Base-by-base conservation (phyloP, 1,140 invertebrate genomes). In the Zaprionus nigranus region DNA sequence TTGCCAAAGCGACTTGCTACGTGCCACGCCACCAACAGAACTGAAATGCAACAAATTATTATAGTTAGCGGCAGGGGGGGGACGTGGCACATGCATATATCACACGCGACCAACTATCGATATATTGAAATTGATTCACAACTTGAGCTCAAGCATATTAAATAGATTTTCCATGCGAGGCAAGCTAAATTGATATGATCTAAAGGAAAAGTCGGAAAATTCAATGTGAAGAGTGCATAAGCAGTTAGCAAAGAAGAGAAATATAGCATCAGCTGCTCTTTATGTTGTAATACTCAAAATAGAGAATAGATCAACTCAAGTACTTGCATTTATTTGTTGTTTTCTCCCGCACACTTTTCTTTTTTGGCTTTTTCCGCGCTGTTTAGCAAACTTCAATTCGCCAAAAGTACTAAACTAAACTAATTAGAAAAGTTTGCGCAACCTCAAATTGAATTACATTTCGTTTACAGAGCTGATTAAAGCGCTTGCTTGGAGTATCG, bases 81-180 rank as follows among this genome's bases (percentile, higher is more conserved):
- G n/a, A n/a, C 12, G 46, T 51, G 46, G 46, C 11, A 24, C 46
- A 11, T 51, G 46, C 46, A 51, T 51, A 51, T 24, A 51, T 51
- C 46, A 51, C 2, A 12, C 20, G 38, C n/a, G 30, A 11, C 9
- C 58, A 72, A 49, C 53, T 53, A 60, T 67, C 46, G 63, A 67
- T 67, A 56, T 53, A 88, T 78, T 69, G 73, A 87, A 88, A 87
- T 87, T 88, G 84, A 87, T 87, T 87, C 83, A 68, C 59, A 65
- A 80, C 73, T 61, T 81, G 63, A 87, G 82, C 81, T 83, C 49
- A 46, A 65, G 81, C 78, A 87, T 87, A 87, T 78, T 84, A 88
- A 87, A 81, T 78, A 78, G 46, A 24, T 51, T 22, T 20, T 11
- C 30, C 0, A 34, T 28, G 30, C 9, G 30, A 34, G 9, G 60